Base-by-base conservation (phyloP, 2,797 vertebrate species). In the Mormyrus hasselquistii region DNA sequence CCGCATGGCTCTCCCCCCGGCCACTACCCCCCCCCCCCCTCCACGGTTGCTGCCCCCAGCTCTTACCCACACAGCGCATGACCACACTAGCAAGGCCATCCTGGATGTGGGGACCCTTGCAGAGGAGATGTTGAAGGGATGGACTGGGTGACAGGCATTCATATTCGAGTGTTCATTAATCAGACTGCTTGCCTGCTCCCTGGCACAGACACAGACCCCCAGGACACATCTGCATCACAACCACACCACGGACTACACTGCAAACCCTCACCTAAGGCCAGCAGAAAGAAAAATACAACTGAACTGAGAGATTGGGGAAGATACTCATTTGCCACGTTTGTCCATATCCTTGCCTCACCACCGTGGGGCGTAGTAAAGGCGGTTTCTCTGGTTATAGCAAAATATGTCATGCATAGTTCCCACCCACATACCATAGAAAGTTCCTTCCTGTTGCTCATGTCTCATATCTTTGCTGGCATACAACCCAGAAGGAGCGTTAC, bases 11-110 rank as follows among this genome's bases (percentile, higher is more conserved):
- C 69, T 73, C 69, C 34, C 22, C 93, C 90, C 93, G 91, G 69
- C 69, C 14, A 4, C 14, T 16, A 8, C 0, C 57, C 25, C 22
- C 7, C 38, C 92, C 92, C 94, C 92, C 93, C 93, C 92, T 90
- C 90, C 93, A 90, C 93, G 91, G 29, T 0, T 16, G 69, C 34
- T 38, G 34, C 69, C 69, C 69, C 4, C 41, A 41, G 9, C 82
- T 52, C 41, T 49, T 84, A 73, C 82, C 8, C 47, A 84, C 47
- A 84, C 19, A 49, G 47, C 22, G 2, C 49, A 84, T 84, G 82
- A 8, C n/a, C 22, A 22, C 22, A 1, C 41, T 7, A 22, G 82
- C n/a, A 4, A 9, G 29, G 69, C 34, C 29, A 0, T 38, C 69
- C 34, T 73, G 69, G 10, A 73, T 5, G 29, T 34, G 2, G 65